These are phyloP conservation scores for Athetis lepigone DNA, from an alignment of 2,888 invertebrate species.

Conservation along the genomic window DNA sequence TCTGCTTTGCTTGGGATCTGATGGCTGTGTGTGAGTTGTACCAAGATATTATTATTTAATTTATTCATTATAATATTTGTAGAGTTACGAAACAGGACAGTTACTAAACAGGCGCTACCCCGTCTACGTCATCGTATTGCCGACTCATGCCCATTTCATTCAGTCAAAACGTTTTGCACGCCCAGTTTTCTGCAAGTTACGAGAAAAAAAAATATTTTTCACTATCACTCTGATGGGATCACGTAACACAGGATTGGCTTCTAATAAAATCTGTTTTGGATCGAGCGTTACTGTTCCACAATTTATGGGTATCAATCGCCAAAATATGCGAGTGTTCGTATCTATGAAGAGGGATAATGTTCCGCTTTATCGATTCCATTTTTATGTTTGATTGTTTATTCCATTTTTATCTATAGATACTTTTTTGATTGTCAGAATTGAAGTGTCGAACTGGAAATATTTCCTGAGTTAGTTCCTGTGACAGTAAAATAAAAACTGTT, in stretches of 20 bases:
- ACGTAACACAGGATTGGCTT: constrained; percentile 53
- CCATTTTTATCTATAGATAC: neutral
- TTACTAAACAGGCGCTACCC: too few species aligned
- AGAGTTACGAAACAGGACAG: too few species aligned
- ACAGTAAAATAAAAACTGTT: too few species aligned
- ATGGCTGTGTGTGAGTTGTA: too few species aligned
- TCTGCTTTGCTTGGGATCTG: too few species aligned
- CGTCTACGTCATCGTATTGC: constrained; percentile 63
- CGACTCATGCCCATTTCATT: constrained; percentile 74
- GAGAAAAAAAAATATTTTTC: constrained; percentile 59
- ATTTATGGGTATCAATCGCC: constrained; percentile 56
- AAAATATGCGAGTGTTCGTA: constrained; percentile 27
- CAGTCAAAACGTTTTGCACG: constrained; percentile 68
- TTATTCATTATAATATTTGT: too few species aligned
- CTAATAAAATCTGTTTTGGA: constrained; percentile 54
- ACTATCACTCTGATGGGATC: constrained; percentile 63
- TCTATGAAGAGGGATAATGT: constrained; percentile 6
- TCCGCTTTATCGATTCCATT: constrained; percentile 23
- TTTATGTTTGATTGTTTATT: constrained; percentile 8
- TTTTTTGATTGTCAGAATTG: constrained; percentile 1
- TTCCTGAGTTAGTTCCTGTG: neutral
- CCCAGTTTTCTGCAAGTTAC: constrained; percentile 60
- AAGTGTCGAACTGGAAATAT: neutral
- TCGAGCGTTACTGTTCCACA: constrained; percentile 35
- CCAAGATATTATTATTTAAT: too few species aligned